Conservation (phyloP, 2,888 invertebrate species). For the Morpho achilles region DNA sequence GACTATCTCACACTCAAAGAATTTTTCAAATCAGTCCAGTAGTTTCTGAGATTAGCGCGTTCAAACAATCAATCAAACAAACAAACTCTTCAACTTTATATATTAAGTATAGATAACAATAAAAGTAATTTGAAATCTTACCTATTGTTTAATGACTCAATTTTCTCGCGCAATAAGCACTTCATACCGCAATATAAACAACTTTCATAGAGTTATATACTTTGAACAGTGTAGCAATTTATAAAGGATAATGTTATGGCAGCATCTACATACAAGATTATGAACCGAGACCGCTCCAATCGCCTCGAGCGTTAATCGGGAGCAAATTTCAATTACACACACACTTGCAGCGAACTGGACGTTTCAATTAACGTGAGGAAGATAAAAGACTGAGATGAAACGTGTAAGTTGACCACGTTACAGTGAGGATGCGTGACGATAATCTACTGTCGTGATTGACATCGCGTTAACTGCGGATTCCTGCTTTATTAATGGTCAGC, state of each 20-base stretch:
- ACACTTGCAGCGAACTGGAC: conserved; percentile 27
- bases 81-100: too few relatives aligned
- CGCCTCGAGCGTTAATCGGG: conserved; percentile 26
- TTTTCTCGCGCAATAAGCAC: too few relatives aligned
- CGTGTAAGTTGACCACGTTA: neutral
- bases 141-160: too few relatives aligned
- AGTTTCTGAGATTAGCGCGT: too few relatives aligned
- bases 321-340: conserved; percentile 33
- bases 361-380: conserved; percentile 29
- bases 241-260: conserved; percentile 20
- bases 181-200: neutral
- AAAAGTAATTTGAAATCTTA: too few relatives aligned
- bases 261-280: conserved; percentile 18
- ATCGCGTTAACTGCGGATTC: neutral
- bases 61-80: too few relatives aligned
- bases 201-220: neutral
- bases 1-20: too few relatives aligned
- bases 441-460: neutral
- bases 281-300: conserved; percentile 16
- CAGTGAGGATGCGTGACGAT: neutral
- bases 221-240: conserved; percentile 5
- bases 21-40: too few relatives aligned
- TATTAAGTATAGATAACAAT: too few relatives aligned
- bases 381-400: conserved; percentile 16
- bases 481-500: too few relatives aligned